Percentiles rank a stretch among this genome's conserved stretches.
Evolutionary conservation across 2,888 invertebrate species (phyloP).

Genomic region (Diarsia dahlii): DNA sequence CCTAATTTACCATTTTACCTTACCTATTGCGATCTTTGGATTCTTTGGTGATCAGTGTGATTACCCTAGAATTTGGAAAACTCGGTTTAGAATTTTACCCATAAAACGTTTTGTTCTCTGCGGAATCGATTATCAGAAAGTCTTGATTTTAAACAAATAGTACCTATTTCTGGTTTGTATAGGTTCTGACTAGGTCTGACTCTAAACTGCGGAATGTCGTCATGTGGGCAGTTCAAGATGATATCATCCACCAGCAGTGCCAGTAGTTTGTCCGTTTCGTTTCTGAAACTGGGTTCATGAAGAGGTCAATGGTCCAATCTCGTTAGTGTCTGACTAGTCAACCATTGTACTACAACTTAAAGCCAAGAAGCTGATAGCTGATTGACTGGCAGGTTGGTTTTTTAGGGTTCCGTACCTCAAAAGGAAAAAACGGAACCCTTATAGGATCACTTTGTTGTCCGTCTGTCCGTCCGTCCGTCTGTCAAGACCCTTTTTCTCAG

Average conservation of each 20-base stretch:
- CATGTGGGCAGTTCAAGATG: background rate
- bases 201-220: background rate
- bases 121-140: slow-evolving; percentile 3
- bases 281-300: background rate
- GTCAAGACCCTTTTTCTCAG: no score
- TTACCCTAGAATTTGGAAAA: background rate
- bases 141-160: slow-evolving; percentile 6
- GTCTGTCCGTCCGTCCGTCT: no score
- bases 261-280: background rate
- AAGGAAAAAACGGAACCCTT: no score
- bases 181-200: background rate
- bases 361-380: no score
- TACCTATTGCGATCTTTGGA: no score
- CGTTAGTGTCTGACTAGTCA: background rate
- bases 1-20: background rate
- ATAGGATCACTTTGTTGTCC: no score
- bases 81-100: background rate
- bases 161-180: slow-evolving; percentile 4
- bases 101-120: slow-evolving; percentile 1
- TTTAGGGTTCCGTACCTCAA: no score
- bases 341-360: no score
- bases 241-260: background rate
- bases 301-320: background rate
- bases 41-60: background rate
- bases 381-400: no score